Evolutionary conservation across 2,113 vertebrate genomes (phyloP).

Genomic region (Daboia siamensis): DNA sequence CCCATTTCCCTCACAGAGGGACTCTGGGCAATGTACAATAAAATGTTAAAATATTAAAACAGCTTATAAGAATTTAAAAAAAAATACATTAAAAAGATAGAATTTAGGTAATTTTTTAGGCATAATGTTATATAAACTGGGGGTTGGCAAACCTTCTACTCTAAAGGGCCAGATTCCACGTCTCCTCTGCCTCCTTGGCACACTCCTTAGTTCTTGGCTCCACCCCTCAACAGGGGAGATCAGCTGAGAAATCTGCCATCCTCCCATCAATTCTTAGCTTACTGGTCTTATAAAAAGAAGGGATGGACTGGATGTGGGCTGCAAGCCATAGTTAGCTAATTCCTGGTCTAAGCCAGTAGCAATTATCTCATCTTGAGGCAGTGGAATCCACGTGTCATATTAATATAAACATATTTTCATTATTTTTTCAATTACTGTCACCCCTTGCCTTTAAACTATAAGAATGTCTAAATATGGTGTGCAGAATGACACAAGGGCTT

Average conservation of each 20-base stretch:
- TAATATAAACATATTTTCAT: not conserved
- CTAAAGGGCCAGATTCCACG: not conserved
- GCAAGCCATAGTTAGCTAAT: not conserved
- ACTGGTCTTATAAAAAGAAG: too few species aligned
- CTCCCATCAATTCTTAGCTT: too few species aligned
- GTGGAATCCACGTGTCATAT: not conserved
- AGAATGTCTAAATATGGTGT: not conserved
- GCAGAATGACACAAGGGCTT: not conserved
- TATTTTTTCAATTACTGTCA: not conserved
- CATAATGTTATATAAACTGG: not conserved
- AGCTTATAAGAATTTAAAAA: too few species aligned
- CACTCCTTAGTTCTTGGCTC: not conserved
- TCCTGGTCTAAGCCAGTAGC: not conserved
- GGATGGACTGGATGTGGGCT: too few species aligned
- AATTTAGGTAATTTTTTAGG: too few species aligned
- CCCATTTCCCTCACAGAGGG: too few species aligned
- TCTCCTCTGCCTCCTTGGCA: not conserved
- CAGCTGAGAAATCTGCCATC: too few species aligned
- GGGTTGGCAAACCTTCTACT: not conserved
- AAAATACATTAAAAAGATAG: too few species aligned
- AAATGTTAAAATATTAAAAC: too few species aligned
- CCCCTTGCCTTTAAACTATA: not conserved
- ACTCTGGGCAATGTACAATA: too few species aligned
- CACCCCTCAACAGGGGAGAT: too few species aligned
- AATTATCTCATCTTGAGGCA: not conserved